A percentile compares a stretch with the other conserved stretches of the same genome.
Conservation (phyloP, 2,888 invertebrate species). For the Dolichomitus sp. region DNA sequence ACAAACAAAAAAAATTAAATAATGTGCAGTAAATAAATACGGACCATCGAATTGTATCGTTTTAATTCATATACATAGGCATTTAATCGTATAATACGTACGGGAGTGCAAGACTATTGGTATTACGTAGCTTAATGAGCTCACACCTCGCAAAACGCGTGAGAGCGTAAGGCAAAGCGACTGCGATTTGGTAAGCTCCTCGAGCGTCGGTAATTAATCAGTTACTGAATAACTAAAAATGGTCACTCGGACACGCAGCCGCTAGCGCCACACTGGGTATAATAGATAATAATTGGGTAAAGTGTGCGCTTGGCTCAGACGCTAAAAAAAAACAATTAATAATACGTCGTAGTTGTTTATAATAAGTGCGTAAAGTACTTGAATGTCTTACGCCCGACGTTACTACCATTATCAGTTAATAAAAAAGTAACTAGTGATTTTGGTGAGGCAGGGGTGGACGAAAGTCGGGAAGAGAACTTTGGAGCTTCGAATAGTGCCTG, state of each 20-base stretch:
- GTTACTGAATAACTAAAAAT: neutral
- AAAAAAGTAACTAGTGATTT: constrained; percentile 54
- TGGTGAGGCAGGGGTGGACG: constrained; percentile 52
- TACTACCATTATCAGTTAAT: constrained; percentile 27
- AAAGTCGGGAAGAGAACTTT: constrained; percentile 72
- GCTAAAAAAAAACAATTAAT: constrained; percentile 5
- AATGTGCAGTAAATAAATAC: constrained; percentile 41
- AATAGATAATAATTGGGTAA: constrained; percentile 46
- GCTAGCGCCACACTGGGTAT: constrained; percentile 11
- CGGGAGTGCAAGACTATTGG: constrained; percentile 33
- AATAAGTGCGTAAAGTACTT: constrained; percentile 39
- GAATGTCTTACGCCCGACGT: constrained; percentile 51
- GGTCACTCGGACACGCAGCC: constrained; percentile 9
- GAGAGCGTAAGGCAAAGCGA: constrained; percentile 2
- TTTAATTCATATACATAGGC: constrained; percentile 22
- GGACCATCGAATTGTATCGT: constrained; percentile 44
- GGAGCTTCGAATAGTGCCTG: constrained; percentile 86
- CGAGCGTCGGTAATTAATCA: constrained; percentile 2
- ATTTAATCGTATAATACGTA: constrained; percentile 20
- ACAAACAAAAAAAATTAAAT: constrained; percentile 20
- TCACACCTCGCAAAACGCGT: constrained; percentile 58
- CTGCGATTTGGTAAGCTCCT: constrained; percentile 3
- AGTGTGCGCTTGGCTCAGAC: constrained; percentile 47
- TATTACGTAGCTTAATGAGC: constrained; percentile 51
- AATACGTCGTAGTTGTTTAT: constrained; percentile 52